phyloP scores from a whole-genome alignment of 2,113 vertebrate genomes.

The Ptilorrhoa leucosticta region DNA sequence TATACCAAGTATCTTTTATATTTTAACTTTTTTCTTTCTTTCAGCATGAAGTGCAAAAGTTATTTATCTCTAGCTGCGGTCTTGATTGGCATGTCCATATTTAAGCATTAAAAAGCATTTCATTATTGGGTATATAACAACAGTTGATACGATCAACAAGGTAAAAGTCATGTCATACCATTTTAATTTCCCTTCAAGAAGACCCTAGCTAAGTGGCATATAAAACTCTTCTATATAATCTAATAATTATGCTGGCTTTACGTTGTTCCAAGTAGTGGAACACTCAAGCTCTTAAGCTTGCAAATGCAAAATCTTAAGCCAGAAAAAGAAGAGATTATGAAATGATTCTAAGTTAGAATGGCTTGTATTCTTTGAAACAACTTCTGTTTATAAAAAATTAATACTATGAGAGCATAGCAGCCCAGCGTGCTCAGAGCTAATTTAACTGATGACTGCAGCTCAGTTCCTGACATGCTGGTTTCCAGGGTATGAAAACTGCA shows the following conservation, averaged over 20 bases:
- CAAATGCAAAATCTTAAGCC: neutral
- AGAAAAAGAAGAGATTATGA: neutral
- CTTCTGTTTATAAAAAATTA: slow-evolving; percentile 49
- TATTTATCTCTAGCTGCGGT: neutral
- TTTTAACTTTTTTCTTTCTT: neutral
- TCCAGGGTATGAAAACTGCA: neutral
- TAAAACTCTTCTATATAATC: neutral
- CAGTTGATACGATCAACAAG: neutral
- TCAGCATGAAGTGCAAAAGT: neutral
- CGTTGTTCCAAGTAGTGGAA: neutral
- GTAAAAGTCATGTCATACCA: neutral
- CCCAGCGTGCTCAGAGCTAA: slow-evolving; percentile 6
- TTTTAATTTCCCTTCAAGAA: neutral
- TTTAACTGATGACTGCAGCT: slow-evolving; percentile 44
- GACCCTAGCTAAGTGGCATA: neutral
- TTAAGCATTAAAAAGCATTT: neutral
- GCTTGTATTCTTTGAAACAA: slow-evolving; percentile 10
- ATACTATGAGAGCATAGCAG: neutral
- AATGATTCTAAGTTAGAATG: neutral
- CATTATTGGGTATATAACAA: neutral
- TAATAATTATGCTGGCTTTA: neutral
- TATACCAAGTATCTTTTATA: neutral
- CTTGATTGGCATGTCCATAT: neutral
- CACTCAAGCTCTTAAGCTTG: neutral
- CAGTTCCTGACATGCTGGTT: slow-evolving; percentile 23